Conservation (phyloP, 2,797 vertebrate genomes). For the Sebastes oblongus region DNA sequence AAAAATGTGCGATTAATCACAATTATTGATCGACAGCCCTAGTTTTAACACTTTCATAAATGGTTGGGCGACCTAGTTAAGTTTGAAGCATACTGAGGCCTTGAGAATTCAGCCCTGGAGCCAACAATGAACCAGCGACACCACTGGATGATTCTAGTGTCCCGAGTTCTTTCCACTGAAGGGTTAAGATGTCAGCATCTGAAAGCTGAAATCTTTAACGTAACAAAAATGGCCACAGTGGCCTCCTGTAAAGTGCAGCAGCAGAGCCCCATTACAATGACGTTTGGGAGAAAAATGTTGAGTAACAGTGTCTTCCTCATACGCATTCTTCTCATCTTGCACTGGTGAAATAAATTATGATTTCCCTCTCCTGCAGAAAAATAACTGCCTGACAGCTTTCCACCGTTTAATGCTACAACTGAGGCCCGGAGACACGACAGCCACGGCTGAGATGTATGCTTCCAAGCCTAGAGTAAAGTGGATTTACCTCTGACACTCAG, state of each 20-base stretch:
- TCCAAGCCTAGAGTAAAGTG: neutral
- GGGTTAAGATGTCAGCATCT: neutral
- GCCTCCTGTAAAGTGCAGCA: constrained; percentile 1
- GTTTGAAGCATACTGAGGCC: too few species aligned
- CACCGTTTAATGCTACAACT: constrained; percentile 32
- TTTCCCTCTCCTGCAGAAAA: neutral
- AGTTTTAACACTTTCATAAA: too few species aligned
- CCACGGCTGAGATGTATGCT: neutral
- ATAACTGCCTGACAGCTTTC: neutral
- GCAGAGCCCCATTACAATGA: neutral
- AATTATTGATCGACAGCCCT: too few species aligned
- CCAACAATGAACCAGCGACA: neutral
- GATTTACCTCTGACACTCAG: neutral
- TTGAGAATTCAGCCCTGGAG: neutral
- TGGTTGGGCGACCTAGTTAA: too few species aligned
- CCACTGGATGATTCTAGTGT: neutral
- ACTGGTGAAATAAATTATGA: neutral
- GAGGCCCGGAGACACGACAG: neutral
- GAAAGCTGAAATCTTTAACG: neutral
- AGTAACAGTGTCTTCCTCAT: neutral
- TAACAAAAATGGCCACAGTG: neutral
- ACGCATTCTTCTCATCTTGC: neutral
- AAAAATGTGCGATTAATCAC: too few species aligned
- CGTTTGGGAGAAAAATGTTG: neutral
- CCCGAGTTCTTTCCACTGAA: neutral